Conservation (phyloP, 2,113 vertebrate genomes). For the Neofelis nebulosa region DNA sequence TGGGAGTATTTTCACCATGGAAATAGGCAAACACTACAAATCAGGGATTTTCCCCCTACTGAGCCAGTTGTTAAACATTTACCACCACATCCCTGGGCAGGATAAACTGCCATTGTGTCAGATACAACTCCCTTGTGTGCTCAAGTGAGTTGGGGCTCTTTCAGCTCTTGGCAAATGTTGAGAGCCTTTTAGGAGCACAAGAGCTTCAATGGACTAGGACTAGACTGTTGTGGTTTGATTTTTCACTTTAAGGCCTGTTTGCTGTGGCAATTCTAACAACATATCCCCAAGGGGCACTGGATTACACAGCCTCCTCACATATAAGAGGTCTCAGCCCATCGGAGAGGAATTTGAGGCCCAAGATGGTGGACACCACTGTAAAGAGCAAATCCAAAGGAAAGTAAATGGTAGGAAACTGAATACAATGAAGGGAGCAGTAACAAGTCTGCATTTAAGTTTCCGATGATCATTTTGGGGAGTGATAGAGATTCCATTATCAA, state of each 20-base stretch:
- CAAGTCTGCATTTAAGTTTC: conserved; percentile 49
- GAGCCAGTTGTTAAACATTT: conserved; percentile 36
- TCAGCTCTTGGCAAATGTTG: neutral
- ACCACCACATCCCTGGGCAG: neutral
- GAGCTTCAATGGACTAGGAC: neutral
- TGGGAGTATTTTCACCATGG: conserved; percentile 4
- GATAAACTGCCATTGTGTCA: neutral
- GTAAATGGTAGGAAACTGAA: conserved; percentile 24
- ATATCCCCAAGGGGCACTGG: neutral
- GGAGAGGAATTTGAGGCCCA: conserved; percentile 12
- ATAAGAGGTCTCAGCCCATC: neutral
- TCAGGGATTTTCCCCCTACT: neutral
- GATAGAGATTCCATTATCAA: conserved; percentile 52
- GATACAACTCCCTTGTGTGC: neutral
- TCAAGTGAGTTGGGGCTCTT: neutral
- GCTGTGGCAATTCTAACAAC: neutral
- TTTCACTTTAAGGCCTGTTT: neutral
- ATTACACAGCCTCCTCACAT: neutral
- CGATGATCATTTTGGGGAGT: neutral
- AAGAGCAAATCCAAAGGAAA: conserved; percentile 28
- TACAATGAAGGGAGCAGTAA: conserved; percentile 6
- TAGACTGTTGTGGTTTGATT: neutral
- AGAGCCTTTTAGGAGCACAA: neutral
- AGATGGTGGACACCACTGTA: neutral
- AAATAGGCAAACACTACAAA: conserved; percentile 13